Base-by-base conservation (phyloP, 2,797 vertebrate genomes). In the Cichlasoma orientale region DNA sequence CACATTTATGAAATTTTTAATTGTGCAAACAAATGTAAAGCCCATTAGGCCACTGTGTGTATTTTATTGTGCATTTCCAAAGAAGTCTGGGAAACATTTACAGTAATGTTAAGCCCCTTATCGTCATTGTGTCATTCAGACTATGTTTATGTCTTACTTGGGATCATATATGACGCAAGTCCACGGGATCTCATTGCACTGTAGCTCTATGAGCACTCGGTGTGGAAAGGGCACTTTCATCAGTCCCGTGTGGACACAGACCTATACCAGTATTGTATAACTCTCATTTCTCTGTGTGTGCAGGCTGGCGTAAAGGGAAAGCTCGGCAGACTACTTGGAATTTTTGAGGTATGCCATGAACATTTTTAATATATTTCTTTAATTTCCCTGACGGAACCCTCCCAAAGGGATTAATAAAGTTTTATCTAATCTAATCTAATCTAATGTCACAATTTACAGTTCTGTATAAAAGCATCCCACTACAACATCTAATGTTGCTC, bases 221-320 rank as follows among this genome's bases (percentile, higher is more conserved):
- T 68, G 63, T 50, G n/a, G 41, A 68, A 50, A 68, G 63, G 10
- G n/a, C 25, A 4, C 1, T 29, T 68, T 68, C 23, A 68, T 1
- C n/a, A 54, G n/a, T 11, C n/a, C 25, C 44, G 19, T 68, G 44
- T 68, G 18, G 44, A 29, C 25, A 50, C 12, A 29, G 25, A 66
- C 41, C 7, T 9, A n/a, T 50, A 29, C 50, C 29, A 47, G 29
- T 25, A 55, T 23, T 23, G 11, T 5, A 23, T 8, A 18, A 68
- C 44, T 50, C 63, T 68, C 41, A 52, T 58, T 54, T 33, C 6
- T 50, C n/a, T 68, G 0, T 68, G 69, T 86, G 72, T 92, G 75
- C 94, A 99, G 98, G 98, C 98, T 92, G 98, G 98, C 83, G 98
- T 99, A 83, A 98, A 96, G 92, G 98, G 98, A 87, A 98, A 97